These are phyloP conservation scores for Phortica okadai DNA, from an alignment of 2,888 invertebrate species.

Conservation along the genomic window DNA sequence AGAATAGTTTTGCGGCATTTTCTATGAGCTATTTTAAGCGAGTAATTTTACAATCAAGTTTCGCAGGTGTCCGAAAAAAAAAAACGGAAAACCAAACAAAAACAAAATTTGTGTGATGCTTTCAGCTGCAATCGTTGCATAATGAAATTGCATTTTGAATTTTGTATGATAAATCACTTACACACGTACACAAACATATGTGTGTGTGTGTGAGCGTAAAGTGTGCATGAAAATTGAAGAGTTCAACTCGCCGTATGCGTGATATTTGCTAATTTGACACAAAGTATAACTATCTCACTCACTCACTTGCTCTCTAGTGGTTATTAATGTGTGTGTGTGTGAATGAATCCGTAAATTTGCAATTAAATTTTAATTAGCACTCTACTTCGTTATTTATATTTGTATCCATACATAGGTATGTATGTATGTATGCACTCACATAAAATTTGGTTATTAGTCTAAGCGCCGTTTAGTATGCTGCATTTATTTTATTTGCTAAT, in stretches of 20 bases:
- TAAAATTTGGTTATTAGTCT: slow-evolving; percentile 8
- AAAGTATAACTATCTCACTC: too few species aligned
- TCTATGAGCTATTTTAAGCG: slow-evolving; percentile 53
- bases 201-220: not conserved
- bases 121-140: slow-evolving; percentile 43
- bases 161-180: slow-evolving; percentile 44
- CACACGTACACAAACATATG: not conserved
- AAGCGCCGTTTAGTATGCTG: slow-evolving; percentile 13
- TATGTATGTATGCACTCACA: not conserved
- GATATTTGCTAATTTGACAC: slow-evolving; percentile 11
- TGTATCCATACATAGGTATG: not conserved
- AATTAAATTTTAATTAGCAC: slow-evolving; percentile 68
- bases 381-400: slow-evolving; percentile 47
- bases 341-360: slow-evolving; percentile 36
- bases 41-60: not conserved
- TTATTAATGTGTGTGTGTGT: slow-evolving; percentile 8
- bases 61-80: not conserved
- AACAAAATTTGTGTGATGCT: slow-evolving; percentile 7
- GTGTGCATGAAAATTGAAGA: not conserved
- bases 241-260: slow-evolving; percentile 39
- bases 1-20: slow-evolving; percentile 63
- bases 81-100: not conserved
- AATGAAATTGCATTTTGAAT: slow-evolving; percentile 64
- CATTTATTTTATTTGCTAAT: slow-evolving; percentile 17
- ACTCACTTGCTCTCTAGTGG: not conserved